phyloP scores from a whole-genome alignment of 92 coral and sea anemone species.

The Bergia puertoricense region DNA sequence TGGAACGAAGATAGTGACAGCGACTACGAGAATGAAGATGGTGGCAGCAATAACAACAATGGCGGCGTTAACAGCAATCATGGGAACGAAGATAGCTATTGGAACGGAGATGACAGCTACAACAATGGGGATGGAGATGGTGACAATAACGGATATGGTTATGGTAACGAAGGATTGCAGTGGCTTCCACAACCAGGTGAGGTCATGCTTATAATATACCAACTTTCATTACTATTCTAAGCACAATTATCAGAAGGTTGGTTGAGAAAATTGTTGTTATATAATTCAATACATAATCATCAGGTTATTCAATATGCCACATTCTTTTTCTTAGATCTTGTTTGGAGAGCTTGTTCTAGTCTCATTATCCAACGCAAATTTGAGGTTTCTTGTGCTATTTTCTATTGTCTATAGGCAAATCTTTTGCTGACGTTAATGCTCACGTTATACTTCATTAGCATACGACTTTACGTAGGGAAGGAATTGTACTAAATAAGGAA shows the following conservation, averaged over 20 bases:
- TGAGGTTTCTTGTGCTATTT: too few species aligned
- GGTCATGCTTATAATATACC: neutral
- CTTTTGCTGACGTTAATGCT: too few species aligned
- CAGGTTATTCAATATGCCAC: too few species aligned
- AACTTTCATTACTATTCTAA: neutral
- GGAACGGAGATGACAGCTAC: neutral
- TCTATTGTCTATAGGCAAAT: too few species aligned
- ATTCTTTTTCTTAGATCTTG: too few species aligned
- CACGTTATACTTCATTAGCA: too few species aligned
- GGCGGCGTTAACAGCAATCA: neutral
- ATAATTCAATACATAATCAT: too few species aligned
- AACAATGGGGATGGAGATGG: neutral
- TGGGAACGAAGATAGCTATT: neutral
- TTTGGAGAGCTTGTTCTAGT: too few species aligned
- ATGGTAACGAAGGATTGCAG: neutral
- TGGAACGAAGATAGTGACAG: neutral
- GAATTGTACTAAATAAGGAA: too few species aligned
- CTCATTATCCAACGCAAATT: too few species aligned
- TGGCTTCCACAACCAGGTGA: neutral
- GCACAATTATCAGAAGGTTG: too few species aligned
- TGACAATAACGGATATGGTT: neutral
- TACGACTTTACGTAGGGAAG: too few species aligned
- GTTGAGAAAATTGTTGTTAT: neutral
- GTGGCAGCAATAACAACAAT: neutral
- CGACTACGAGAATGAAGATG: neutral